phyloP scores from a whole-genome alignment of 2,113 vertebrate genomes.

The Microcebus tavaratra region DNA sequence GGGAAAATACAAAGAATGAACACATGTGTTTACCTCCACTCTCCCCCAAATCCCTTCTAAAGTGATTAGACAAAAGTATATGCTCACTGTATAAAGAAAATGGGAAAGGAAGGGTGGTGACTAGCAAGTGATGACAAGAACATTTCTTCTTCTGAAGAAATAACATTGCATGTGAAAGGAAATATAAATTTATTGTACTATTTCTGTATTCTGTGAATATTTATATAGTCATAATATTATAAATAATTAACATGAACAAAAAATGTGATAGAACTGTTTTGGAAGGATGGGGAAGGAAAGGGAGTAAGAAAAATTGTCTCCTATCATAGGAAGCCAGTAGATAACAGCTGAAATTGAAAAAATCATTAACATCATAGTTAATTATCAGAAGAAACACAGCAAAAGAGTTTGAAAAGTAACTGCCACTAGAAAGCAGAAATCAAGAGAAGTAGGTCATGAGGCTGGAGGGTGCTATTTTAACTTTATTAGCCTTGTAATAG shows the following conservation, averaged over 20 bases:
- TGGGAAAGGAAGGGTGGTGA: not conserved
- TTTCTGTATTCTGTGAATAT: not conserved
- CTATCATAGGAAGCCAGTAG: not conserved
- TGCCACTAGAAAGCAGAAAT: conserved; percentile 33
- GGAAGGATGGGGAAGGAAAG: not conserved
- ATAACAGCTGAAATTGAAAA: not conserved
- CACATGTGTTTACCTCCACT: not conserved
- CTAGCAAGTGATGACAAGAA: not conserved
- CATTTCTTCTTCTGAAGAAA: conserved; percentile 14
- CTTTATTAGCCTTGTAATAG: conserved; percentile 8
- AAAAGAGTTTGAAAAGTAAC: conserved; percentile 54
- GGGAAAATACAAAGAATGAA: not conserved
- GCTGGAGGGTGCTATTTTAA: conserved; percentile 1
- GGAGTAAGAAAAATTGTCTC: not conserved
- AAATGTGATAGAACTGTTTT: conserved; percentile 45
- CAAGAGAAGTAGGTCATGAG: not conserved
- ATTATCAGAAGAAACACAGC: conserved; percentile 48
- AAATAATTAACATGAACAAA: conserved; percentile 37
- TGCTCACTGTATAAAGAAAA: not conserved
- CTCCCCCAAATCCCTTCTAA: not conserved
- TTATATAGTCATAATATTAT: not conserved
- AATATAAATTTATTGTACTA: not conserved
- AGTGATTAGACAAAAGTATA: not conserved
- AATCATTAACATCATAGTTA: conserved; percentile 32
- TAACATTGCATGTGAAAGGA: conserved; percentile 27